These are phyloP conservation scores for Drosophila mayri DNA, from an alignment of 1,140 invertebrate genomes.

Conservation along the genomic window DNA sequence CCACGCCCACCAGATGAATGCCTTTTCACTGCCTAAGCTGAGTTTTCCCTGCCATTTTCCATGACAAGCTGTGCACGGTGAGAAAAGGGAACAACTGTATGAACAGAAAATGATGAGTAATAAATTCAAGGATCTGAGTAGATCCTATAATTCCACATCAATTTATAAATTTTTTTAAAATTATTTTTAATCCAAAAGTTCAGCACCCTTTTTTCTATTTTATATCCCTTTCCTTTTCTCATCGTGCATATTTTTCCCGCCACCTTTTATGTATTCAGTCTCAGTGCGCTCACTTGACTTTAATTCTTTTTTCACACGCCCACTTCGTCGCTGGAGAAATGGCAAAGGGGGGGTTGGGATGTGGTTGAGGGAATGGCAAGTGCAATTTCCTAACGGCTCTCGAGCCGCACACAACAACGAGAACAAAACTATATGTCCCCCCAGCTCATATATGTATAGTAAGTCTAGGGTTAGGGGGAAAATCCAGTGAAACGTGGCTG, in stretches of 20 bases:
- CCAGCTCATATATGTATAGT: background rate
- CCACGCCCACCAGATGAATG: conserved; percentile 57
- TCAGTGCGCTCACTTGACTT: conserved; percentile 83
- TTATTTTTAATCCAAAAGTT: background rate
- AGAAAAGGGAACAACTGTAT: background rate
- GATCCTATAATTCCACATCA: background rate
- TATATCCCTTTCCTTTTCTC: background rate
- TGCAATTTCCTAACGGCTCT: conserved; percentile 82
- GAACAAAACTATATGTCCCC: conserved; percentile 48
- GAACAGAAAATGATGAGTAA: too few relatives aligned
- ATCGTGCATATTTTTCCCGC: conserved; percentile 12
- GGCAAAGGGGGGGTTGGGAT: background rate
- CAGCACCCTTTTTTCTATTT: background rate
- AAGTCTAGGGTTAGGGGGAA: background rate
- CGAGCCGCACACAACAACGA: conserved; percentile 58
- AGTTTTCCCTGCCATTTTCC: background rate
- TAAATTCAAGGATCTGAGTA: background rate
- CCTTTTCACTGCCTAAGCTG: conserved; percentile 47
- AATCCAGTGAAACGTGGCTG: conserved; percentile 49
- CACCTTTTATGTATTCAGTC: conserved; percentile 79
- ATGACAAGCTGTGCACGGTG: background rate
- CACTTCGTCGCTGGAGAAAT: conserved; percentile 44
- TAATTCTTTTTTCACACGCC: conserved; percentile 83
- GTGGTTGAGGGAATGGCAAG: conserved; percentile 39
- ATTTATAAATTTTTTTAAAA: too few relatives aligned